Evolutionary conservation across 2,888 invertebrate species (phyloP).

Genomic region (Limnephilus rhombicus): DNA sequence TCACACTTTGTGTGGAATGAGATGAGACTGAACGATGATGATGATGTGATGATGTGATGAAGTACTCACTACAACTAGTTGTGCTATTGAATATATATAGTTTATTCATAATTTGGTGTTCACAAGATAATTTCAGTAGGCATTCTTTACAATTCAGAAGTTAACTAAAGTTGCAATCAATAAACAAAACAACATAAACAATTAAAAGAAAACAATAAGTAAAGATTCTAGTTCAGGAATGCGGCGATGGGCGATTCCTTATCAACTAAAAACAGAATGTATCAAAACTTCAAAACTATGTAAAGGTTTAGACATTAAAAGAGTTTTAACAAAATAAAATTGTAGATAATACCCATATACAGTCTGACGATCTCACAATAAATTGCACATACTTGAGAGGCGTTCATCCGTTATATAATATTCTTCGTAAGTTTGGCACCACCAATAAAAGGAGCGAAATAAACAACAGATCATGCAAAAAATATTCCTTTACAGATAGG

Average conservation of each 20-base stretch:
- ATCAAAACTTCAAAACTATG: constrained; percentile 8
- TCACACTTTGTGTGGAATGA: constrained; percentile 55
- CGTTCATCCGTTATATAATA: constrained; percentile 26
- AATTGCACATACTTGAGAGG: constrained; percentile 60
- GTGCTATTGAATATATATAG: constrained; percentile 27
- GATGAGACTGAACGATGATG: constrained; percentile 23
- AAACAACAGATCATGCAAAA: constrained; percentile 45
- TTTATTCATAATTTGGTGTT: constrained; percentile 36
- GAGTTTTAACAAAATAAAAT: constrained; percentile 33
- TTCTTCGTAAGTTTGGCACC: constrained; percentile 58
- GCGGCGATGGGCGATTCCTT: neutral
- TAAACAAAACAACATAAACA: constrained; percentile 27
- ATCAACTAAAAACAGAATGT: constrained; percentile 35
- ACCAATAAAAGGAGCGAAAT: constrained; percentile 38
- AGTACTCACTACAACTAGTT: constrained; percentile 16
- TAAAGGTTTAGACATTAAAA: neutral
- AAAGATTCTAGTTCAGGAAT: neutral
- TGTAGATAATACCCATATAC: constrained; percentile 45
- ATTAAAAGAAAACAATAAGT: constrained; percentile 6
- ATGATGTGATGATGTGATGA: neutral
- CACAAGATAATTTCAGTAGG: constrained; percentile 47
- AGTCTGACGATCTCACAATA: constrained; percentile 58
- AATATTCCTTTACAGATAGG: constrained; percentile 4
- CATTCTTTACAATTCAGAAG: constrained; percentile 28
- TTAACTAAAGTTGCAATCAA: constrained; percentile 5